phyloP scores from a whole-genome alignment of 2,797 vertebrate species.

The Erithacus rubecula region DNA sequence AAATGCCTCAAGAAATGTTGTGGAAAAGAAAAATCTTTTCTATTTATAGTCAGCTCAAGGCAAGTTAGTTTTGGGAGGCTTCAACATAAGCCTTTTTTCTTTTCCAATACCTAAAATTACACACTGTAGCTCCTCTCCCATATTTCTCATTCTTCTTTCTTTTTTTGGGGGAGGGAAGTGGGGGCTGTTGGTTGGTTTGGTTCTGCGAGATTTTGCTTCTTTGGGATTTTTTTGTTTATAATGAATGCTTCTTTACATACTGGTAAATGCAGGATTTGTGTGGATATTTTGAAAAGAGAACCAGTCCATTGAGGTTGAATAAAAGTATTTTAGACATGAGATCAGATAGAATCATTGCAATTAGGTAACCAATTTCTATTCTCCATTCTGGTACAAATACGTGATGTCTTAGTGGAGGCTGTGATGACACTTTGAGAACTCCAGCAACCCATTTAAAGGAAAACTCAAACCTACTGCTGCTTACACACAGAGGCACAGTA shows the following conservation, averaged over 20 bases:
- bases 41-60: slow-evolving; percentile 7
- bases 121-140: neutral
- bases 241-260: neutral
- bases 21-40: slow-evolving; percentile 12
- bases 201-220: fast-evolving
- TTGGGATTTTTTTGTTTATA: neutral
- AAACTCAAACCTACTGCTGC: neutral
- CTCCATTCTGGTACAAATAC: neutral
- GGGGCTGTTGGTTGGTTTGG: neutral
- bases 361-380: neutral
- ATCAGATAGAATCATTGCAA: neutral
- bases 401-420: fast-evolving
- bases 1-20: slow-evolving; percentile 9
- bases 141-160: neutral
- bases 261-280: neutral
- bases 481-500: neutral
- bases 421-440: neutral
- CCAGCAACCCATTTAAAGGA: neutral
- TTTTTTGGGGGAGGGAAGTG: neutral
- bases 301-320: fast-evolving
- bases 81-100: neutral
- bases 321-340: neutral
- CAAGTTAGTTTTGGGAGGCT: neutral
- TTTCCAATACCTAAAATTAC: neutral
- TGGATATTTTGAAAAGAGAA: neutral